A percentile compares a stretch with the other conserved stretches of the same genome.
phyloP scores from a whole-genome alignment of 2,113 vertebrate genomes.

The Plectropomus leopardus region DNA sequence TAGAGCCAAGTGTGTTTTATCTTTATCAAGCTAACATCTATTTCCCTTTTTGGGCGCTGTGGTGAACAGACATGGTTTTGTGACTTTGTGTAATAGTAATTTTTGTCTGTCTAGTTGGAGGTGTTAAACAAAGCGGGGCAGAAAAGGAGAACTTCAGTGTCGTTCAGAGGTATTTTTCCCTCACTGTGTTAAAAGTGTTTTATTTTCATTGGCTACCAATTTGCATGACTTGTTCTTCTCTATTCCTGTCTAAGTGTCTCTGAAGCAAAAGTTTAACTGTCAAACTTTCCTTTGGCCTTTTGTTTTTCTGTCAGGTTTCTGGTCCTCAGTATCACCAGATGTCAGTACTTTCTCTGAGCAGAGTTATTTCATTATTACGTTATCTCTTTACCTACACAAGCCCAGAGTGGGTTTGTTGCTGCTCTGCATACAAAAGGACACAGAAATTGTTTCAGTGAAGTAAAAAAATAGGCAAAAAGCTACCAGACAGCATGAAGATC shows the following conservation, averaged over 20 bases:
- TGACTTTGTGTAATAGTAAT: slow-evolving; percentile 24
- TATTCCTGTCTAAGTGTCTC: neutral
- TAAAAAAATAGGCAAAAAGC: neutral
- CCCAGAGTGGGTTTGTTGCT: neutral
- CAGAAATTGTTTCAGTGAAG: neutral
- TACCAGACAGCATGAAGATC: neutral
- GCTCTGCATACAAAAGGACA: neutral
- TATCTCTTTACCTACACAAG: too few species aligned
- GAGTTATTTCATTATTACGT: too few species aligned
- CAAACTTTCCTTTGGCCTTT: slow-evolving; percentile 8
- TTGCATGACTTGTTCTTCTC: neutral
- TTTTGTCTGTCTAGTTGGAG: slow-evolving; percentile 5
- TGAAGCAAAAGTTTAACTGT: neutral
- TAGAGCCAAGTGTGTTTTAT: neutral
- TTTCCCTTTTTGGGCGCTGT: slow-evolving; percentile 45
- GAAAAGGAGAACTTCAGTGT: slow-evolving; percentile 48
- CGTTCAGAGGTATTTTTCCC: slow-evolving; percentile 18
- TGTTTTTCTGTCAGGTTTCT: neutral
- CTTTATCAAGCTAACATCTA: slow-evolving; percentile 33
- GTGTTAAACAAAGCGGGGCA: slow-evolving; percentile 39
- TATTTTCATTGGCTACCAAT: neutral
- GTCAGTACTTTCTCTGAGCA: neutral
- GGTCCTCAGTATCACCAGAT: neutral
- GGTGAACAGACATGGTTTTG: slow-evolving; percentile 19
- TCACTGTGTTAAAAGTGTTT: neutral